Evolutionary conservation across 2,113 vertebrate genomes (phyloP).

Genomic region (Tupaia tana): DNA sequence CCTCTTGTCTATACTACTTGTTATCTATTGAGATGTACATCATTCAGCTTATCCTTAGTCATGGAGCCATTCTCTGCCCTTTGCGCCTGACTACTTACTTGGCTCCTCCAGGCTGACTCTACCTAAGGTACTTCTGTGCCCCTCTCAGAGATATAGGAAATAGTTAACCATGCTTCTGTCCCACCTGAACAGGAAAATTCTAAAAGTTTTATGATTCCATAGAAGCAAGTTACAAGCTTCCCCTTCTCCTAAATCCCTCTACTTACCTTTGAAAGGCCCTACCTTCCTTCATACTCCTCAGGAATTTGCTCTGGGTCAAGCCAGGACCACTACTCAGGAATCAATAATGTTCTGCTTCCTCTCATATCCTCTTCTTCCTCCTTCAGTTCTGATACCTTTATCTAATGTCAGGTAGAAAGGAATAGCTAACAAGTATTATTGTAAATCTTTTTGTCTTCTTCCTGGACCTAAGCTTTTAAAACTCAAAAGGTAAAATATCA

Average conservation of each 20-base stretch:
- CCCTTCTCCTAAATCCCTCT: neutral
- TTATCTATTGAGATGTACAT: neutral
- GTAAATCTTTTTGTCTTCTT: constrained; percentile 31
- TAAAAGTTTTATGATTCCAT: neutral
- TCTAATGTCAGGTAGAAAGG: neutral
- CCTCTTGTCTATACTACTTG: neutral
- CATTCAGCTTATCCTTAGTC: neutral
- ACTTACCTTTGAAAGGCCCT: neutral
- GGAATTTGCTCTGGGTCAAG: neutral
- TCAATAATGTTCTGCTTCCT: neutral
- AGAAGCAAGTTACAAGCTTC: neutral
- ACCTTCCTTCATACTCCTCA: neutral
- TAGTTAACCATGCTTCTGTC: neutral
- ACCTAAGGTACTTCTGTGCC: neutral
- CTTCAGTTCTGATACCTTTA: neutral
- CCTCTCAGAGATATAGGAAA: neutral
- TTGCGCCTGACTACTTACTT: neutral
- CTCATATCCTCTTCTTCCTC: neutral
- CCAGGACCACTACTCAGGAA: neutral
- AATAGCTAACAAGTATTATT: constrained; percentile 3
- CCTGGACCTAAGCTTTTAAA: constrained; percentile 32
- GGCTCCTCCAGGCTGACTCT: neutral
- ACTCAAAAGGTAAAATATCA: constrained; percentile 6
- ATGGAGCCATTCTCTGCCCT: neutral
- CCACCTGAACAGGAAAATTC: neutral